Evolutionary conservation across 2,888 invertebrate species (phyloP), one percentile per base, ranked within the genome.

Genomic region (Drosophila neonasuta): DNA sequence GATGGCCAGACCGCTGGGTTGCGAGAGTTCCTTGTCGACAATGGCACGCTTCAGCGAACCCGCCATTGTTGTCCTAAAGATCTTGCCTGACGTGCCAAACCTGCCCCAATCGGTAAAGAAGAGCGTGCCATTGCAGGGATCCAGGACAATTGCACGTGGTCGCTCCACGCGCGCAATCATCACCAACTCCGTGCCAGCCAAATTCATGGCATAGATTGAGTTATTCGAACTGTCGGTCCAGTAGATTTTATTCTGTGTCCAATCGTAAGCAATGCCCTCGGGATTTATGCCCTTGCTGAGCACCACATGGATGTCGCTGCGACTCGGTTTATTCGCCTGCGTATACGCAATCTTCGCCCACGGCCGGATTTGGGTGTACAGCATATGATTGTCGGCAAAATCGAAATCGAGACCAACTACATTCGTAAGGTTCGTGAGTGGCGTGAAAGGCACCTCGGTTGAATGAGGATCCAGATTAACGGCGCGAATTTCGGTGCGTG

Each of bases 101-200:
- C 97, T 93, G 11, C 97, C 97, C 97, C 97, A 98, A 88, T 99
- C 99, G 0, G 98, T 98, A 91, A 96, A 99, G 91, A 97, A 99
- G 13, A 99, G 91, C 0, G 96, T 96, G 11, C 98, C 99, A 87
- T 96, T 96, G 92, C 99, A 99, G 0, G 99, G 99, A 92, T 99
- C 97, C 0, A 99, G 94, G 0, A 98, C 98, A 60, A 99, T 96
- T 0, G 99, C 98, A 80, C 98, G 92, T 0, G 99, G 99, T 63
- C 98, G 93, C 89, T 98, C 97, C 0, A 98, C 99, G 81, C 96
- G 92, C 0, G 97, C 96, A 61, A 99, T 97, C 95, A 97, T 97
- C 0, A 97, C 97, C 50, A 97, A 91, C 79, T 97, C 95, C 0
- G 94, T 92, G 2, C 97, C 97, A 87, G 97, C 97, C 20, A 96